Percentiles rank a stretch among this genome's conserved stretches.
These are phyloP conservation scores for Albula glossodonta DNA, from an alignment of 2,113 vertebrate species.

Conservation along the genomic window DNA sequence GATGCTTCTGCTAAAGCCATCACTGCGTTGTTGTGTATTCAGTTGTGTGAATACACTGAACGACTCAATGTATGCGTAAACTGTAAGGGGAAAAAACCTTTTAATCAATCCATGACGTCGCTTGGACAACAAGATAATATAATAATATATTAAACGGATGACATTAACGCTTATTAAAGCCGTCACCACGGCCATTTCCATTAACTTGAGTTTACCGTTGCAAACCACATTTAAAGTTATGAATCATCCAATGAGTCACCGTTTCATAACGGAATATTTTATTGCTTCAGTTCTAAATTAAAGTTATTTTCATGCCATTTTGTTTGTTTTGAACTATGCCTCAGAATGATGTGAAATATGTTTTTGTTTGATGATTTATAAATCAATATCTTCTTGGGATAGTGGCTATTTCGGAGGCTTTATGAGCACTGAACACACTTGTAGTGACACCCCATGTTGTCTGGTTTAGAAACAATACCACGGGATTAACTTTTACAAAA, in stretches of 20 bases:
- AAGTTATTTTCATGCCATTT: constrained; percentile 10
- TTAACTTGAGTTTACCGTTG: not conserved
- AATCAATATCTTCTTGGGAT: not conserved
- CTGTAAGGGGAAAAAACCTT: not conserved
- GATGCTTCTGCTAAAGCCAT: not conserved
- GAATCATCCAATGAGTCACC: constrained; percentile 50
- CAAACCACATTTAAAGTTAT: constrained; percentile 32
- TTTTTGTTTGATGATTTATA: not conserved
- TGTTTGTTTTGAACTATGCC: constrained; percentile 1
- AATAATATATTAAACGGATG: not conserved
- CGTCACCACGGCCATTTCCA: not conserved
- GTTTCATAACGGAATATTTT: constrained; percentile 32
- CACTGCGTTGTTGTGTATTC: not conserved
- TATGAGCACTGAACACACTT: not conserved
- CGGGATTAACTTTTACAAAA: not conserved
- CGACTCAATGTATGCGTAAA: not conserved
- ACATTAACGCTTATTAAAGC: not conserved
- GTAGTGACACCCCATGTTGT: not conserved
- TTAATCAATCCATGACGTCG: not conserved
- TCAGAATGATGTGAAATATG: not conserved
- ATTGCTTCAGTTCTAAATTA: constrained; percentile 25
- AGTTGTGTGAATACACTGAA: not conserved
- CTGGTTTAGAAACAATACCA: not conserved
- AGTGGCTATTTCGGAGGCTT: not conserved
- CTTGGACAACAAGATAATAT: not conserved